Evolutionary conservation across 2,113 vertebrate species (phyloP).

Genomic region (Zapus hudsonius): DNA sequence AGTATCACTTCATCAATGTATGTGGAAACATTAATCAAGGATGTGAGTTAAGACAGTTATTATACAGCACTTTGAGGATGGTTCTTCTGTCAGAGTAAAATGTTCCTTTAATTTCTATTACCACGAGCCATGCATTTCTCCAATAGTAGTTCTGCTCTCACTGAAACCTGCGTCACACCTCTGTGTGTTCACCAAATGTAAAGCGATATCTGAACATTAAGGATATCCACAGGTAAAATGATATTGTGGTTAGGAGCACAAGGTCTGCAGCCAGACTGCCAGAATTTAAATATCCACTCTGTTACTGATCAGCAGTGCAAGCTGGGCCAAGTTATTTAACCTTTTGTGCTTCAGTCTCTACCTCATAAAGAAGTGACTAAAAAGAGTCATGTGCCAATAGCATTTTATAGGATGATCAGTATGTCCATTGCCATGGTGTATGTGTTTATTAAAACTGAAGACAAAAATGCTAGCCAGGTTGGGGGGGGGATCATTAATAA

Average conservation of each 20-base stretch:
- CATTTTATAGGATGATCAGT: neutral
- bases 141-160: conserved; percentile 18
- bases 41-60: neutral
- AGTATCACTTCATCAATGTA: neutral
- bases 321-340: neutral
- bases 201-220: neutral
- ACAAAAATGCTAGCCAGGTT: too few species aligned
- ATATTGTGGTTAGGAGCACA: neutral
- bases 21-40: conserved; percentile 15
- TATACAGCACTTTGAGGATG: neutral
- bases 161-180: neutral
- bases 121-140: neutral
- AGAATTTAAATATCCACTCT: neutral
- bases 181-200: neutral
- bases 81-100: neutral
- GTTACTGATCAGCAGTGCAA: neutral
- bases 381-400: neutral
- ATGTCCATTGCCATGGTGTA: neutral
- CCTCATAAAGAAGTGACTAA: neutral
- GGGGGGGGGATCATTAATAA: too few species aligned
- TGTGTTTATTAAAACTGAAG: conserved; percentile 25
- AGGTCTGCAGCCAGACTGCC: neutral
- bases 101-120: neutral
- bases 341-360: neutral
- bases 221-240: neutral